Conservation (phyloP, 2,797 vertebrate genomes). For the Dryobates pubescens region DNA sequence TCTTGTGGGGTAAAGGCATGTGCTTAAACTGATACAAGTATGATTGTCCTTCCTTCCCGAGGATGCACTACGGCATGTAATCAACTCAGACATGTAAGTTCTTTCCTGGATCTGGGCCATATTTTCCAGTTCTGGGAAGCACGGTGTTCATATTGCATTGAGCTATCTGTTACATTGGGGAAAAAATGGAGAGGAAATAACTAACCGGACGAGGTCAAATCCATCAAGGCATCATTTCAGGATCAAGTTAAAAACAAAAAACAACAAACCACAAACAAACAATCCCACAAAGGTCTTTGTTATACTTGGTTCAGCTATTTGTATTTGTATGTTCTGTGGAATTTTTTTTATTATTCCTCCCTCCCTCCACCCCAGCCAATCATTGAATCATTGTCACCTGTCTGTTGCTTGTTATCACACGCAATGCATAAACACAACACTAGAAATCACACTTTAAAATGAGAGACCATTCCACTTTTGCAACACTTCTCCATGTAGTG, state of each 20-base stretch:
- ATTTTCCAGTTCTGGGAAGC: background rate
- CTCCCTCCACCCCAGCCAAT: background rate
- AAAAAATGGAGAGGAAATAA: background rate
- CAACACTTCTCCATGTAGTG: fast-evolving
- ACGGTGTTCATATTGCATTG: background rate
- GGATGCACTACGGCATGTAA: background rate
- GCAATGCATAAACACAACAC: background rate
- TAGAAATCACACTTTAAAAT: background rate
- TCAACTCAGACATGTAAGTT: background rate
- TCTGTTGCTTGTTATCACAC: background rate
- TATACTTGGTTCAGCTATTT: background rate
- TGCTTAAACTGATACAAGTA: background rate
- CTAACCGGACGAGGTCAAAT: background rate
- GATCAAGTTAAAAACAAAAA: background rate
- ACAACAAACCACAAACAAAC: too few relatives aligned
- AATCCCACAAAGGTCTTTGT: background rate
- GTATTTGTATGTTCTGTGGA: background rate
- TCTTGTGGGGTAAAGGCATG: background rate
- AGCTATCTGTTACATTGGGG: background rate
- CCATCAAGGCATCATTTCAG: background rate
- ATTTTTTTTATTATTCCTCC: too few relatives aligned
- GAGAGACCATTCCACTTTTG: background rate
- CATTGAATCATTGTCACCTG: background rate
- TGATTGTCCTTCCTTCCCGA: background rate
- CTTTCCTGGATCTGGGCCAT: background rate